Evolutionary conservation across 2,888 invertebrate genomes (phyloP).

Genomic region (Alitta virens): DNA sequence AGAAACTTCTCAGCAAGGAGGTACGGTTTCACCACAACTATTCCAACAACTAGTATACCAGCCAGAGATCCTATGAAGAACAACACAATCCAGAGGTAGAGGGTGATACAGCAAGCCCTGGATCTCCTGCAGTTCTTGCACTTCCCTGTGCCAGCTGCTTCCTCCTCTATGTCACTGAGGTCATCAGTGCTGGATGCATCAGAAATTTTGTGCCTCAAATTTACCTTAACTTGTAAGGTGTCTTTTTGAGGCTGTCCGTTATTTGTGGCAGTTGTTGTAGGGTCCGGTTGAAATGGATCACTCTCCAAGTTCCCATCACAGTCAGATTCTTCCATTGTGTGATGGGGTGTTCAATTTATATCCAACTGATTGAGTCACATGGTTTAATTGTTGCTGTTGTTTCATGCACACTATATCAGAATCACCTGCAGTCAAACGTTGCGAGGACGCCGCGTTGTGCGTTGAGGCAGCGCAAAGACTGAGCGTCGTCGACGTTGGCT

Average conservation of each 20-base stretch:
- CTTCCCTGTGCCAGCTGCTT: background rate
- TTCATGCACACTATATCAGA: no score
- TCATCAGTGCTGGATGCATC: constrained; percentile 15
- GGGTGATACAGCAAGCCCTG: constrained; percentile 17
- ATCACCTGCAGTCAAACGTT: no score
- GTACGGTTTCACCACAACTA: constrained; percentile 23
- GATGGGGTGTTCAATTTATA: no score
- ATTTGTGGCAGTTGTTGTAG: no score
- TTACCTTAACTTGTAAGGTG: constrained; percentile 3
- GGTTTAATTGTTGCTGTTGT: no score
- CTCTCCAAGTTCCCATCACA: no score
- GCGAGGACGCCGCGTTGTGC: no score
- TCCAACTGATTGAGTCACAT: no score
- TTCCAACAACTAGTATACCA: constrained; percentile 21
- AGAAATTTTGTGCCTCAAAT: constrained; percentile 7
- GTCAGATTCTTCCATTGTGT: no score
- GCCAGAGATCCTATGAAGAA: constrained; percentile 19
- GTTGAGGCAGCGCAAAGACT: no score
- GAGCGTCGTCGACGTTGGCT: no score
- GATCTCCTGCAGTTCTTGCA: constrained; percentile 12
- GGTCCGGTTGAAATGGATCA: no score
- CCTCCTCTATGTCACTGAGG: constrained; percentile 14
- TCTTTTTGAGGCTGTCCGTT: background rate
- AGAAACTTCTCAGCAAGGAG: constrained; percentile 10
- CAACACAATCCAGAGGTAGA: constrained; percentile 23